Base-by-base conservation (phyloP, 2,797 vertebrate genomes). In the Allochrocebus solatus region DNA sequence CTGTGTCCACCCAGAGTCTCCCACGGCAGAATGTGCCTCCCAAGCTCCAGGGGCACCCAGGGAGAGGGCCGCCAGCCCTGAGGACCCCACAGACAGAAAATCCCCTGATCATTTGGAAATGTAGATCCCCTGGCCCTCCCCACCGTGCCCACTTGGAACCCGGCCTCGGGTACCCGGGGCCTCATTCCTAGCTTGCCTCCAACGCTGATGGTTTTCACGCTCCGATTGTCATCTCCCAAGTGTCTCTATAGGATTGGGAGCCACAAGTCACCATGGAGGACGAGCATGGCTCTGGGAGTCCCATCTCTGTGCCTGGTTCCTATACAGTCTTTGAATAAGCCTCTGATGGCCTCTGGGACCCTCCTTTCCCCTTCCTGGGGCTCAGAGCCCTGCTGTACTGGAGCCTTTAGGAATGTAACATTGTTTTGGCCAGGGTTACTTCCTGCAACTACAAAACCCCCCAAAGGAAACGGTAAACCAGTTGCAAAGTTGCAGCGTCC, bases 291-390 rank as follows among this genome's bases (percentile, higher is more conserved):
- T 5, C 14, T 53, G 3, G 5, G 91, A 36, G n/a, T 14, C 28
- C 61, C 11, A 2, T 13, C 43, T 39, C 28, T 7, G 1, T 0
- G 0, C 50, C 50, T 16, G n/a, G 22, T 11, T 39, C 48, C 16
- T 1, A 2, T 24, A 16, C 2, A 1, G 2, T 6, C 30, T 43
- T 46, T 2, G 9, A 57, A 3, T 7, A 5, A 12, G 36, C 53
- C 75, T 48, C 70, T 6, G 5, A 5, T 33, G 41, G 41, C 75
- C 28, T 0, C 0, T 0, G 19, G 1, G 41, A 16, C 1, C 5
- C 30, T 50, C 48, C 16, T 30, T 5, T 1, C 10, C 33, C 5
- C 57, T 33, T 33, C 43, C 50, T 33, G 17, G 11, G 55, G 76
- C 21, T 8, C 39, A 14, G n/a, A 26, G 22, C 26, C 36, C 39